Conservation (phyloP, 2,888 invertebrate genomes). For the Clunio marinus region DNA sequence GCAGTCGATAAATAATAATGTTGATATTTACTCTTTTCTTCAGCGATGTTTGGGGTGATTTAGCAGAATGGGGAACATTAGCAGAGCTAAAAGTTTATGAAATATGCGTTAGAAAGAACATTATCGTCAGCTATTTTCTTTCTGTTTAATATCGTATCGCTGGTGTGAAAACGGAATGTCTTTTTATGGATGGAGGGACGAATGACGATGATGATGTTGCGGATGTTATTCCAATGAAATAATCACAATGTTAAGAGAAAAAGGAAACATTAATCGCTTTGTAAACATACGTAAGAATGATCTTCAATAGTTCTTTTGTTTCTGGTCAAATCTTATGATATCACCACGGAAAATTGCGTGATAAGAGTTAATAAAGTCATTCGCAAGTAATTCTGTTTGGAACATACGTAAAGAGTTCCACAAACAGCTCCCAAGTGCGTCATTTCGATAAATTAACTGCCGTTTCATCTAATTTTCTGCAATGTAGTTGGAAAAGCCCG, state of each 20-base stretch:
- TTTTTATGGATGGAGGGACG: not conserved
- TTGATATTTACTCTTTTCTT: conserved; percentile 32
- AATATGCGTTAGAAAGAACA: conserved; percentile 20
- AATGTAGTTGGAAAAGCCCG: not conserved
- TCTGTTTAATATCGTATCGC: not conserved
- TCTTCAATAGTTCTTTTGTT: not conserved
- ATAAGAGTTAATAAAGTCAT: conserved; percentile 12
- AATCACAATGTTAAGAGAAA: not conserved
- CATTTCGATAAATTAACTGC: conserved; percentile 10
- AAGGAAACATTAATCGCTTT: not conserved
- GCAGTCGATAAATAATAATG: conserved; percentile 38
- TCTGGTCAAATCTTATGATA: not conserved
- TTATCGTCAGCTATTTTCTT: conserved; percentile 2
- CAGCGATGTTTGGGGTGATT: conserved; percentile 15
- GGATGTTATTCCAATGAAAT: not conserved
- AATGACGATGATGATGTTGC: conserved; percentile 1
- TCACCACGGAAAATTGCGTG: not conserved
- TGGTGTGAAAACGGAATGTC: not conserved
- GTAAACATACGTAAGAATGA: not conserved
- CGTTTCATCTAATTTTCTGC: conserved; percentile 15
- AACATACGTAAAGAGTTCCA: not conserved
- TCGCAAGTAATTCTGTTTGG: not conserved
- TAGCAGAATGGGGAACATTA: conserved; percentile 8
- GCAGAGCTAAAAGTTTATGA: conserved; percentile 20
- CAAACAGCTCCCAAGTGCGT: not conserved